These are phyloP conservation scores for Lymantria dispar DNA, from an alignment of 2,888 invertebrate genomes.

Conservation along the genomic window DNA sequence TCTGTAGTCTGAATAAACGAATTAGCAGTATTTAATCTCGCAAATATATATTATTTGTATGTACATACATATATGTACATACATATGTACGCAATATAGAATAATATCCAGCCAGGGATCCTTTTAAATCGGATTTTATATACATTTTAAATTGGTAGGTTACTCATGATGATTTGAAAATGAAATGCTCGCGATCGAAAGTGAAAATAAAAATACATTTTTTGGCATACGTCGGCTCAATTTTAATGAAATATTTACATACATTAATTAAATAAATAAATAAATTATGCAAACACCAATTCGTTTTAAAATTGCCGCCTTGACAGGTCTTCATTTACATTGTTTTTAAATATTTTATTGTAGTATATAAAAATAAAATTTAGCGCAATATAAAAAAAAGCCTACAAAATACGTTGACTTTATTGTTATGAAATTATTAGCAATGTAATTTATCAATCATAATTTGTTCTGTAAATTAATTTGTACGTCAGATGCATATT, in stretches of 20 bases:
- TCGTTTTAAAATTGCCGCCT: neutral
- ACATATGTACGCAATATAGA: neutral
- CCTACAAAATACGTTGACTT: neutral
- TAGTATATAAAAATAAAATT: neutral
- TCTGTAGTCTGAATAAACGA: conserved; percentile 1
- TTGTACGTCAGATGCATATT: neutral
- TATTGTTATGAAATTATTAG: neutral
- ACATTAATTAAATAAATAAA: neutral
- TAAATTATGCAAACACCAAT: neutral
- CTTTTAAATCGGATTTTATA: conserved; percentile 12
- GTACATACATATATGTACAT: too few relatives aligned
- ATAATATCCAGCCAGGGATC: conserved; percentile 17
- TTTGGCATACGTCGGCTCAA: too few relatives aligned
- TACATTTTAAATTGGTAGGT: conserved; percentile 12
- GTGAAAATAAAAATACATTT: neutral
- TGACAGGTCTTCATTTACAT: neutral
- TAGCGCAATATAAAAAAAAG: neutral
- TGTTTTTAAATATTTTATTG: neutral
- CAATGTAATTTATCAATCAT: neutral
- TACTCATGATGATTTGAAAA: conserved; percentile 10
- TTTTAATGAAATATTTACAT: neutral
- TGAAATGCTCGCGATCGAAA: conserved; percentile 14
- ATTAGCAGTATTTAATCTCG: conserved; percentile 3
- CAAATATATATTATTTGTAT: too few relatives aligned
- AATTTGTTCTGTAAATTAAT: neutral